phyloP scores from a whole-genome alignment of 1,140 invertebrate species.

The Adelges cooleyi region DNA sequence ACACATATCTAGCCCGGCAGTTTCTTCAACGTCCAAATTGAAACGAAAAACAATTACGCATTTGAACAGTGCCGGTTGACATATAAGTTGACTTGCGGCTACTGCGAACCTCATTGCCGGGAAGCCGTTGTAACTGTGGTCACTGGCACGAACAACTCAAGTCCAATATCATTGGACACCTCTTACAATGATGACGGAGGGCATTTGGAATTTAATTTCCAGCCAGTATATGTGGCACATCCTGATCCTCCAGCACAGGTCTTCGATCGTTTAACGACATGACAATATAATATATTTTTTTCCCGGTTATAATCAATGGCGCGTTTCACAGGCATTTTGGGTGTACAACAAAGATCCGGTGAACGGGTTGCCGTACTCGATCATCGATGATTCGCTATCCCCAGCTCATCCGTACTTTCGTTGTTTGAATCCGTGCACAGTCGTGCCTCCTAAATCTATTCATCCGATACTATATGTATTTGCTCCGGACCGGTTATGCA shows the following conservation, averaged over 20 bases:
- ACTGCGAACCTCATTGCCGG: no score
- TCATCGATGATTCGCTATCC: background rate
- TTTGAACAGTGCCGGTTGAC: no score
- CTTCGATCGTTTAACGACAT: background rate
- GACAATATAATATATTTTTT: no score
- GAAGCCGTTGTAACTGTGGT: no score
- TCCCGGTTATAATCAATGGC: background rate
- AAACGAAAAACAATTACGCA: no score
- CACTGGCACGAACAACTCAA: background rate
- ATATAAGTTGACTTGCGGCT: no score
- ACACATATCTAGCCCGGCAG: no score
- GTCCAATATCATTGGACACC: background rate
- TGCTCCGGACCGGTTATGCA: background rate
- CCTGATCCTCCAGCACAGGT: slow-evolving; percentile 17
- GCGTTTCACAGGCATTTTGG: slow-evolving; percentile 7
- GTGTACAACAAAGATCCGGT: background rate
- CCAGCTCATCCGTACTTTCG: background rate
- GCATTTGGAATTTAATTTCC: slow-evolving; percentile 1
- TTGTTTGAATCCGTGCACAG: slow-evolving; percentile 1
- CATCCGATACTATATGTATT: slow-evolving; percentile 8
- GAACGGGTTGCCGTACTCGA: background rate
- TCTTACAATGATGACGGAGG: background rate
- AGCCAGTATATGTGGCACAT: slow-evolving; percentile 10
- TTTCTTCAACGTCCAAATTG: no score
- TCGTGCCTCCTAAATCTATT: background rate